Conservation (phyloP, 2,888 invertebrate species). For the Sinodicranocentrus sp. region DNA sequence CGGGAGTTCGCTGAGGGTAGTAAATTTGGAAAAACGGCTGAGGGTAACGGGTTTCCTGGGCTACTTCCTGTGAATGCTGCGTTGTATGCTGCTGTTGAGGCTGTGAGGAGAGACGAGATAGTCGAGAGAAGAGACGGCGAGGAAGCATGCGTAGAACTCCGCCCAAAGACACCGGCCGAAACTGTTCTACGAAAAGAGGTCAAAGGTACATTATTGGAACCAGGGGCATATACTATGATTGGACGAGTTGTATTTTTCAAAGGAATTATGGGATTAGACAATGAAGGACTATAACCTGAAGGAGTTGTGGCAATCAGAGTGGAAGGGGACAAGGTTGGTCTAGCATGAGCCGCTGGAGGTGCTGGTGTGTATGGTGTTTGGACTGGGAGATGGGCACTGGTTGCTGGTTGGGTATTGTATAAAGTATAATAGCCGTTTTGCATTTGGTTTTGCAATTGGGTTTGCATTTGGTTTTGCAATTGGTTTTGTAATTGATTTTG, state of each 20-base stretch:
- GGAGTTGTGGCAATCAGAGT: conserved; percentile 62
- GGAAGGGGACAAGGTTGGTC: conserved; percentile 58
- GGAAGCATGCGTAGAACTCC: conserved; percentile 65
- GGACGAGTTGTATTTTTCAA: conserved; percentile 18
- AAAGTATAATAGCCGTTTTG: conserved; percentile 55
- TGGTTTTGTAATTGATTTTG: background rate
- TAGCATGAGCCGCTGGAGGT: conserved; percentile 50
- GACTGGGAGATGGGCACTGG: conserved; percentile 10
- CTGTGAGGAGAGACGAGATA: conserved; percentile 63
- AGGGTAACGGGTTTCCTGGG: conserved; percentile 26
- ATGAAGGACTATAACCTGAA: conserved; percentile 70
- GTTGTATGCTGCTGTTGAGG: conserved; percentile 65
- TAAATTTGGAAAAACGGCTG: conserved; percentile 60
- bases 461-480: conserved; percentile 14
- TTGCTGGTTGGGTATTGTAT: conserved; percentile 55
- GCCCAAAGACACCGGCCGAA: conserved; percentile 66
- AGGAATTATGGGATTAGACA: conserved; percentile 50
- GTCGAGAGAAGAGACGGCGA: conserved; percentile 68
- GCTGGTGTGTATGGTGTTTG: conserved; percentile 57
- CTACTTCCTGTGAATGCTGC: conserved; percentile 52
- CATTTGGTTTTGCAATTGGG: conserved; percentile 18
- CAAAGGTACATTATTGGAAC: conserved; percentile 64
- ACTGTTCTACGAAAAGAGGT: conserved; percentile 72
- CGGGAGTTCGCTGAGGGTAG: conserved; percentile 45
- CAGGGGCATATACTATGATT: conserved; percentile 22